Base-by-base conservation (phyloP, 1,140 invertebrate genomes). In the Laodelphax striatellus region DNA sequence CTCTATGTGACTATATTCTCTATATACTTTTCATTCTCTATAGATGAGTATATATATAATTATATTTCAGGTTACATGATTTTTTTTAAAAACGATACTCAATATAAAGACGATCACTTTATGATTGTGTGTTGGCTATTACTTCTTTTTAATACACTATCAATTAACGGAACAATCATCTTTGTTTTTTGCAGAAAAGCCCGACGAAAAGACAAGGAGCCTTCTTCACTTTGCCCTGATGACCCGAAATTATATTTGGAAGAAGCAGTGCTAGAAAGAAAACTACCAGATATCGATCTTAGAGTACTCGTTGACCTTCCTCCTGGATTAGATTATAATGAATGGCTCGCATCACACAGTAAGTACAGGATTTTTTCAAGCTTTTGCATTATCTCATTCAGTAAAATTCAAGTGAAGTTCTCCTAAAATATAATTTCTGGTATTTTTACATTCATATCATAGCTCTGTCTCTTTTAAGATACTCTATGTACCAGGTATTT, bases 261-360 rank as follows among this genome's bases (percentile, higher is more conserved):
- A 80, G 90, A 94, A 73, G 84, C 90, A 65, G 85, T 94, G 66
- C 81, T 95, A 67, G 92, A 97, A 79, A 83, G 92, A 72, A 91
- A 92, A 76, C 80, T 95, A 71, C 88, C 90, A 65, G 93, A 97
- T 76, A 81, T 91, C 68, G 93, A 97, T 80, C 82, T 97, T 75
- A 84, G 85, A 71, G 84, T 92, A 75, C 79, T 98, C 70, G 91
- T 97, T 62, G 90, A 94, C 73, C 80, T 97, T 75, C 94, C 94
- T 66, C 82, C 86, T 63, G 92, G 92, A 64, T 81, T 98, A 71
- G 94, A 97, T 76, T 92, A 93, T 77, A 96, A 97, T 78, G 95
- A 98, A 82, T 98, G 95, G 94, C 84, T 98, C 65, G 94, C 94
- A 60, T 97, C 93, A 65, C 94, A 98, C 74, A 97, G 92, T 95